phyloP scores from a whole-genome alignment of 2,113 vertebrate species.

The Mustela lutreola region DNA sequence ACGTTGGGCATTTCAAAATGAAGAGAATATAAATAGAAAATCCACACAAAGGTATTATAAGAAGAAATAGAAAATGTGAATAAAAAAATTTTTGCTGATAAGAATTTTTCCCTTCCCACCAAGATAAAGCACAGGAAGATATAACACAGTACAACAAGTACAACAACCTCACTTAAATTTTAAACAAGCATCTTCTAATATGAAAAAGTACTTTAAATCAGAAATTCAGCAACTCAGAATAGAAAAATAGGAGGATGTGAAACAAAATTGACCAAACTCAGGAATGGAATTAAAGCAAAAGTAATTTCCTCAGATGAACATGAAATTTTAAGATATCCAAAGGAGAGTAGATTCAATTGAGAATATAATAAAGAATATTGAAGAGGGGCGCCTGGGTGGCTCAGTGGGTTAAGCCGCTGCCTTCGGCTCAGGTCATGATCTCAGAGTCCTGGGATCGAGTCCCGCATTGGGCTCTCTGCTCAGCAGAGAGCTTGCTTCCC shows the following conservation, averaged over 20 bases:
- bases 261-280: background rate
- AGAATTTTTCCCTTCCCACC: background rate
- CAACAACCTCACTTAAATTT: background rate
- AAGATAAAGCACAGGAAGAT: background rate
- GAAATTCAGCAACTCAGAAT: background rate
- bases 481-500: too few species aligned
- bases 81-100: background rate
- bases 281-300: background rate
- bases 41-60: background rate
- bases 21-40: constrained; percentile 30
- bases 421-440: too few species aligned
- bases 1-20: background rate
- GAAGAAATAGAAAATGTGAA: background rate
- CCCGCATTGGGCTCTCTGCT: too few species aligned
- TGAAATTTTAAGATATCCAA: background rate
- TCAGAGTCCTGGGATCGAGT: too few species aligned
- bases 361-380: background rate
- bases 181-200: background rate
- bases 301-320: background rate
- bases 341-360: background rate
- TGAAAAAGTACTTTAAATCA: background rate
- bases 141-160: background rate
- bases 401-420: too few species aligned
- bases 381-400: background rate
- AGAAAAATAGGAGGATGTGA: background rate